Evolutionary conservation across 2,113 vertebrate species (phyloP).

Genomic region (Muscicapa adusta): DNA sequence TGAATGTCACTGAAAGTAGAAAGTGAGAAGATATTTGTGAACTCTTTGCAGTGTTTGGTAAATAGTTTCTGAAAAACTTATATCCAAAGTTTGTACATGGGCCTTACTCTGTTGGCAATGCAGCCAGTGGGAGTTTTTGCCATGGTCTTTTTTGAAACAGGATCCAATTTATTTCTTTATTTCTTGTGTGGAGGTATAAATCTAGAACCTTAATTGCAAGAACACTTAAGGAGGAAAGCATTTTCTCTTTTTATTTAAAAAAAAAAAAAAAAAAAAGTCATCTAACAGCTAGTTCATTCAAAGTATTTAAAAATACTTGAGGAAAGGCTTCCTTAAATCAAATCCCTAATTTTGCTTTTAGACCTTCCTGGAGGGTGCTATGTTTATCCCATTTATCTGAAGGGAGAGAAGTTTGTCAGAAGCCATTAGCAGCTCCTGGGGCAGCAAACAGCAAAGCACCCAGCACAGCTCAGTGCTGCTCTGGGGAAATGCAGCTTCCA

Average conservation of each 20-base stretch:
- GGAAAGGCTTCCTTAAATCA: not conserved
- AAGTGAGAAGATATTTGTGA: not conserved
- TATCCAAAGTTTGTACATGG: not conserved
- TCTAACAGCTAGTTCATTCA: not conserved
- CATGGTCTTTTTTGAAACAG: not conserved
- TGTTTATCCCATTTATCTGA: not conserved
- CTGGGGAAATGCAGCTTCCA: not conserved
- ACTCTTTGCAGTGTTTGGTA: not conserved
- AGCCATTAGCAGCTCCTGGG: not conserved
- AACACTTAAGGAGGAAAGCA: not conserved
- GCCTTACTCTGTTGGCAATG: not conserved
- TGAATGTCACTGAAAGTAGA: not conserved
- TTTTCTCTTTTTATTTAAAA: not conserved
- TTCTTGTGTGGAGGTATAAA: not conserved
- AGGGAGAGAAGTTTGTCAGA: not conserved
- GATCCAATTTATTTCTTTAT: not conserved
- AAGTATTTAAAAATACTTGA: not conserved
- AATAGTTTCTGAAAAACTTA: not conserved
- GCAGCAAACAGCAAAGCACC: not conserved
- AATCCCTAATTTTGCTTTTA: not conserved
- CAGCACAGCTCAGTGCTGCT: rapidly evolving
- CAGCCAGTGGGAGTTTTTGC: not conserved
- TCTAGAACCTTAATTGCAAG: not conserved
- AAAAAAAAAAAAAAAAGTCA: not conserved
- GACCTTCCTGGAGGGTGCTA: not conserved